Percentiles rank a stretch among this genome's conserved stretches.
These are phyloP conservation scores for Chaetops frenatus DNA, from an alignment of 2,113 vertebrate genomes.

Conservation along the genomic window DNA sequence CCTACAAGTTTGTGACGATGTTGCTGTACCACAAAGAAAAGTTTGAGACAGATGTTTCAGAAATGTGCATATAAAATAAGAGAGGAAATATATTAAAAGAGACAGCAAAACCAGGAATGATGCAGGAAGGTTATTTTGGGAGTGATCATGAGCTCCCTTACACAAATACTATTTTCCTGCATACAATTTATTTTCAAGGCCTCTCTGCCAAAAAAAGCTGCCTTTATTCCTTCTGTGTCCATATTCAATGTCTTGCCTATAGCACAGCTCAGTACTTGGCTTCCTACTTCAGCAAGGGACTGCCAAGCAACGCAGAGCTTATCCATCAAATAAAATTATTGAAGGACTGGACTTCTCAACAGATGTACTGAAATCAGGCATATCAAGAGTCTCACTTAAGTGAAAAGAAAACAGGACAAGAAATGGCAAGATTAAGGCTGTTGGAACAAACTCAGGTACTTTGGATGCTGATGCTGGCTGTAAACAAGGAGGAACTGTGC, in stretches of 20 bases:
- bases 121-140: not conserved
- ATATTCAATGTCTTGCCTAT: not conserved
- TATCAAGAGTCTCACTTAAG: not conserved
- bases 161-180: not conserved
- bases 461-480: not conserved
- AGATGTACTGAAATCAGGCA: not conserved
- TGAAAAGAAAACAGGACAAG: not conserved
- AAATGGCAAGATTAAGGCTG: not conserved
- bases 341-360: not conserved
- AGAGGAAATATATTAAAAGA: not conserved
- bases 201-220: not conserved
- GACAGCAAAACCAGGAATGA: not conserved
- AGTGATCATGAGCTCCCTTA: not conserved
- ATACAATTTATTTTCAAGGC: not conserved
- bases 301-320: not conserved
- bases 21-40: not conserved
- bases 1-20: not conserved
- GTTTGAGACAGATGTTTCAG: not conserved
- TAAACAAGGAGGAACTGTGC: not conserved
- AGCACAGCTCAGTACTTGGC: not conserved
- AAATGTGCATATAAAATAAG: not conserved
- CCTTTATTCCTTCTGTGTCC: not conserved
- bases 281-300: not conserved
- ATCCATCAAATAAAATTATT: not conserved
- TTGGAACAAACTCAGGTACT: not conserved